A percentile compares a stretch with the other conserved stretches of the same genome.
These are phyloP conservation scores for Dromaius novaehollandiae DNA, from an alignment of 2,113 vertebrate species.

Conservation along the genomic window DNA sequence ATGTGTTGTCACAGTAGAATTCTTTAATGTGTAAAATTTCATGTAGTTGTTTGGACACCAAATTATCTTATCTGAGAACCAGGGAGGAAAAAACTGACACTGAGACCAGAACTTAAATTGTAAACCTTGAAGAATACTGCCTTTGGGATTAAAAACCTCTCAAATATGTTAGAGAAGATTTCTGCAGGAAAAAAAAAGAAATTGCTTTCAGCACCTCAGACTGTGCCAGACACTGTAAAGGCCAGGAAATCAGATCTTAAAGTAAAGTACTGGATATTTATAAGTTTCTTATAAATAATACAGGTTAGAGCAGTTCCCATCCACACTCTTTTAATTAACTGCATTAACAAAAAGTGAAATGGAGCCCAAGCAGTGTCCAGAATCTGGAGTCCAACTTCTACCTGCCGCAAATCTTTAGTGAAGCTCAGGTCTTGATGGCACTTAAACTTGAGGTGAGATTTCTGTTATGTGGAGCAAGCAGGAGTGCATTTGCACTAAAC, in stretches of 20 bases:
- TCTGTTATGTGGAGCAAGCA: neutral
- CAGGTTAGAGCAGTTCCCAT: neutral
- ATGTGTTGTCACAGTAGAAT: neutral
- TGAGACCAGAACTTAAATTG: constrained; percentile 26
- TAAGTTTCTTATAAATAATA: neutral
- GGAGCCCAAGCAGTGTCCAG: neutral
- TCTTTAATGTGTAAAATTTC: neutral
- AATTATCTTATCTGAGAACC: constrained; percentile 46
- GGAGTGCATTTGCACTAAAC: neutral
- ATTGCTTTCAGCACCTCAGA: neutral
- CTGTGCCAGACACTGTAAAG: neutral
- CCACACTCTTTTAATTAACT: neutral
- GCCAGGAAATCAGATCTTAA: neutral
- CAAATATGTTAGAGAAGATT: neutral
- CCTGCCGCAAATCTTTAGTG: neutral
- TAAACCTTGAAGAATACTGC: constrained; percentile 15
- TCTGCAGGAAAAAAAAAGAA: neutral
- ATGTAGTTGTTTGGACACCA: neutral
- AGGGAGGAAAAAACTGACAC: constrained; percentile 22
- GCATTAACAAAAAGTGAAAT: neutral
- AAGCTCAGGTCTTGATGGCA: neutral
- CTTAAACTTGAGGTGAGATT: neutral
- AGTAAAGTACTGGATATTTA: neutral
- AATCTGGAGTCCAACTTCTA: neutral
- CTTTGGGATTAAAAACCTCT: constrained; percentile 18